Evolutionary conservation across 2,888 invertebrate species (phyloP).

Genomic region (Nipponacmea schrenckii): DNA sequence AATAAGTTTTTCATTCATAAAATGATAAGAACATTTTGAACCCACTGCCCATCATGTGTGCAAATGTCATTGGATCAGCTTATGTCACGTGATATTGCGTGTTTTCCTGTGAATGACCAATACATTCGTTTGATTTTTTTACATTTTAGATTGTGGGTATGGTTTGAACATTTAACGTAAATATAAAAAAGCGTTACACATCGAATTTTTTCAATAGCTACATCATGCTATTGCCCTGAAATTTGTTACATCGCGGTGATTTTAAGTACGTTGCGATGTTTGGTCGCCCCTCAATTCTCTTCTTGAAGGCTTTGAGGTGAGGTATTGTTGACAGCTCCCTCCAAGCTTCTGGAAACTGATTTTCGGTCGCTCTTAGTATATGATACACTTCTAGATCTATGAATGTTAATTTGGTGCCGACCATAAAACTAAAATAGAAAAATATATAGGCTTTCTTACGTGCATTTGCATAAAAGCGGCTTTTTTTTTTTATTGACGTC

Average conservation of each 20-base stretch:
- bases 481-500: no score
- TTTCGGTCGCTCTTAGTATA: slow-evolving; percentile 45
- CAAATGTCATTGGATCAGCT: no score
- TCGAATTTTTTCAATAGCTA: slow-evolving; percentile 12
- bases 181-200: no score
- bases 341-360: slow-evolving; percentile 51
- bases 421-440: slow-evolving; percentile 41
- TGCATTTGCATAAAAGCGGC: no score
- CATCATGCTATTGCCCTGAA: slow-evolving; percentile 59
- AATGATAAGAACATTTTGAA: no score
- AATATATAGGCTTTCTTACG: neutral
- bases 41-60: no score
- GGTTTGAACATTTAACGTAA: no score
- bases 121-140: no score
- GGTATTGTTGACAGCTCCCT: slow-evolving; percentile 38
- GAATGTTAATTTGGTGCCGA: slow-evolving; percentile 50
- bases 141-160: no score
- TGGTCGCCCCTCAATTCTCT: slow-evolving; percentile 43
- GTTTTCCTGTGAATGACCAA: no score
- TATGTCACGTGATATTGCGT: no score
- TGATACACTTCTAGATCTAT: slow-evolving; percentile 52
- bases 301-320: slow-evolving; percentile 47
- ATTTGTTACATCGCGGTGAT: slow-evolving; percentile 42
- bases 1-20: no score
- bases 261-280: slow-evolving; percentile 48